These are phyloP conservation scores for Polylopha cassiicola DNA, from an alignment of 2,888 invertebrate genomes.

Conservation along the genomic window DNA sequence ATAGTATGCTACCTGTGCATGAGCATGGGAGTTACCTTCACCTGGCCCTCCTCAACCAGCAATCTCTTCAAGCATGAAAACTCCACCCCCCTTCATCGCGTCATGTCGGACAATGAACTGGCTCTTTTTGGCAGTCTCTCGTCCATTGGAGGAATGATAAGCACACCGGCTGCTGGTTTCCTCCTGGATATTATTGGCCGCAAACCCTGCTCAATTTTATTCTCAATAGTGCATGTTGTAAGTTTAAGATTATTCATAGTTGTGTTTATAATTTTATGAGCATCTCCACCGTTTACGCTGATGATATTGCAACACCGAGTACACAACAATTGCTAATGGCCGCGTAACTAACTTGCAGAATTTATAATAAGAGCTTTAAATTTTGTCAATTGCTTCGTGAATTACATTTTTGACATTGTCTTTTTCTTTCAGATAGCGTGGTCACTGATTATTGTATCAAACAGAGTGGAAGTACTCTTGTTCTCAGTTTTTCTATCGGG, in stretches of 20 bases:
- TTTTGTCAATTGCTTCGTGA: too few relatives aligned
- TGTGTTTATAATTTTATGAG: too few relatives aligned
- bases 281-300: too few relatives aligned
- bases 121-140: conserved; percentile 50
- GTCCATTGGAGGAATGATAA: conserved; percentile 44
- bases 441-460: conserved; percentile 38
- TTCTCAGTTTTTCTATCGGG: conserved; percentile 49
- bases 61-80: conserved; percentile 46
- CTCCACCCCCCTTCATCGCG: conserved; percentile 50
- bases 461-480: conserved; percentile 45
- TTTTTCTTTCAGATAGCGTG: conserved; percentile 53
- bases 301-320: too few relatives aligned
- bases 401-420: too few relatives aligned
- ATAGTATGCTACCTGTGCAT: conserved; percentile 49
- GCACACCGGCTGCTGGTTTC: conserved; percentile 15
- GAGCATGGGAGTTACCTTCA: conserved; percentile 46
- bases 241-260: not conserved
- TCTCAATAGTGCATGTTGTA: conserved; percentile 13
- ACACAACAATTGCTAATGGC: too few relatives aligned
- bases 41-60: conserved; percentile 56
- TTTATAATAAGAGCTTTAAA: too few relatives aligned
- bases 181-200: conserved; percentile 11
- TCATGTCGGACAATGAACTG: conserved; percentile 47
- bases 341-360: too few relatives aligned
- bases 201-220: conserved; percentile 4